Base-by-base conservation (phyloP, 2,113 vertebrate species). In the Choloepus hoffmanni region DNA sequence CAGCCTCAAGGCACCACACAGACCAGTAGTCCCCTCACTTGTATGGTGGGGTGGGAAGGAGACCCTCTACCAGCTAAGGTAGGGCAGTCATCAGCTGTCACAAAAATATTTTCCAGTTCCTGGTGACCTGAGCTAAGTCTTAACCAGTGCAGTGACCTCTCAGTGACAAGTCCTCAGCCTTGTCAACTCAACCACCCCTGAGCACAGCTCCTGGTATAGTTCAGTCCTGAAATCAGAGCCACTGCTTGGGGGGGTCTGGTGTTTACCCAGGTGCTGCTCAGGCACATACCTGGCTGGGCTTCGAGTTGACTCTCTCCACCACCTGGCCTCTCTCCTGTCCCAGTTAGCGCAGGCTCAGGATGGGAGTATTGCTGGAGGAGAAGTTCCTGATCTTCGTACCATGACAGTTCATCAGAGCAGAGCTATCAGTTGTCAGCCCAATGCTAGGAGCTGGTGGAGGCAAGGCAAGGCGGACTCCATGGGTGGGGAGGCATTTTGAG, bases 401-500 rank as follows among this genome's bases (percentile, higher is more conserved):
- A 15, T 73, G 60, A 92, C 67, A 77, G 53, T n/a, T 40, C 7
- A 16, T 70, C 74, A 92, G 45, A 76, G 40, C 85, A 65, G 63
- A 85, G 33, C 58, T 68, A 30, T 73, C n/a, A 7, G 23, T n/a
- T 0, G 1, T 43, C 86, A 60, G 55, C n/a, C 55, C 40, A 18
- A 4, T 0, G 3, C 33, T 2, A 1, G 70, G 30, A 83, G 63
- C 67, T 19, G 82, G 45, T 15, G 43, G 73, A 78, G 74, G 40
- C 0, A 0, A 50, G 24, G 21, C n/a, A 16, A 43, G 6, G 3
- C 45, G 15, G 62, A 24, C 7, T 16, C 30, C 18, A 0, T 0
- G 40, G 7, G 9, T 0, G 0, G 3, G 7, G 11, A 76, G 60
- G 10, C 3, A 1, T 48, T 21, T 58, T 50, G 26, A 12, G 50